Conservation (phyloP, 2,888 invertebrate genomes). For the Drosophila robusta region DNA sequence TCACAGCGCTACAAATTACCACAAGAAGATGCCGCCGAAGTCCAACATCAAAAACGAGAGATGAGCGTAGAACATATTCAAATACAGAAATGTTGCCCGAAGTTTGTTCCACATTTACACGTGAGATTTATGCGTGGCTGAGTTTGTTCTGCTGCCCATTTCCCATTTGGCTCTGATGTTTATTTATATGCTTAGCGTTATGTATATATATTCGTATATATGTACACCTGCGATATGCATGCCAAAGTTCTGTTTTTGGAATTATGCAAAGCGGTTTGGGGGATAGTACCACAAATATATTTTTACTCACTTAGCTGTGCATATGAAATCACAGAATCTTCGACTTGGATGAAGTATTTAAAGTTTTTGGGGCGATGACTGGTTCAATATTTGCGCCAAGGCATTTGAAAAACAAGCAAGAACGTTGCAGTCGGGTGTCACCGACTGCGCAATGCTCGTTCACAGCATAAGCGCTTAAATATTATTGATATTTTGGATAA, state of each 20-base stretch:
- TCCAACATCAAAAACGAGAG: constrained; percentile 23
- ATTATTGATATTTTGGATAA: no score
- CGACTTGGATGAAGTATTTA: constrained; percentile 15
- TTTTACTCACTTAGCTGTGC: constrained; percentile 36
- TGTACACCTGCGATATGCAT: constrained; percentile 59
- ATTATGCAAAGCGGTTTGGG: constrained; percentile 55
- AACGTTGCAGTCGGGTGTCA: no score
- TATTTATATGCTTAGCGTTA: constrained; percentile 68
- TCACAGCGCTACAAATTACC: constrained; percentile 51
- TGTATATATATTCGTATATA: constrained; percentile 26
- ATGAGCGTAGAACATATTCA: constrained; percentile 30
- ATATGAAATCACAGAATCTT: constrained; percentile 12
- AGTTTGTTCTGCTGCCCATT: constrained; percentile 31
- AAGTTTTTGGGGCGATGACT: constrained; percentile 31
- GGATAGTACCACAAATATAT: constrained; percentile 23
- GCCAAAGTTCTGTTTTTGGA: constrained; percentile 35
- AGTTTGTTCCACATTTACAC: constrained; percentile 74
- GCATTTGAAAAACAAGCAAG: constrained; percentile 2
- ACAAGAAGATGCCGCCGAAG: constrained; percentile 22
- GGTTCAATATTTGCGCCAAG: constrained; percentile 44
- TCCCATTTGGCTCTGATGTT: constrained; percentile 49
- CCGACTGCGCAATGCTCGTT: no score
- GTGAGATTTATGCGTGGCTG: constrained; percentile 74
- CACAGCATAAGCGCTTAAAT: no score
- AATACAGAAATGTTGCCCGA: constrained; percentile 36